Base-by-base conservation (phyloP, 2,113 vertebrate species). In the Caretta caretta region DNA sequence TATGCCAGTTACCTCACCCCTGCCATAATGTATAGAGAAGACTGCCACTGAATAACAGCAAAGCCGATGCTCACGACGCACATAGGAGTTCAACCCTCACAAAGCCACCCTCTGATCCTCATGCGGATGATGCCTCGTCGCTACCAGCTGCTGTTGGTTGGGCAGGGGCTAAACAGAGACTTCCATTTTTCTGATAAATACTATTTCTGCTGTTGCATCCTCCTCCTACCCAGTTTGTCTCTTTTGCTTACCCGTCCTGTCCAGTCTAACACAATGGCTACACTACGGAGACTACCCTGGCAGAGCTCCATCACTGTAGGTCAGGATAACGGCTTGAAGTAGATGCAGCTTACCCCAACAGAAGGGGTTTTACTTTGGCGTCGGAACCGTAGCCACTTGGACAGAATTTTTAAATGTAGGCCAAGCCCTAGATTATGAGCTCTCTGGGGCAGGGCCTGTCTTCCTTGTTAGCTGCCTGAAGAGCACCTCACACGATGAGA, bases 71-170 rank as follows among this genome's bases (percentile, higher is more conserved):
- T 22, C 20, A 54, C 20, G 20, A 54, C 35, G 16, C 46, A 69
- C 25, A 2, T 5, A 62, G 1, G 51, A 80, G 35, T 59, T 49
- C 42, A 35, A 4, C 89, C 46, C 80, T 50, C 75, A 59, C 31
- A 75, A 88, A 86, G 65, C 11, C 46, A 59, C 8, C 35, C 85
- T 27, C 80, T 89, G 57, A 48, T 79, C 65, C 83, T 93, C 75
- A 89, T 79, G 87, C 75, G 69, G 24, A 10, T 4, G 10, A 85
- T 0, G 0, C 5, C 79, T 75, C 57, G 29, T 24, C 8, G 8
- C 49, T 62, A 42, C 25, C 0, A 0, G 19, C 24, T 6, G 22
- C 75, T 46, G 22, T 48, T 78, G 48, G 42, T 27, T 22, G 27
- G 46, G 75, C 42, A 46, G 75, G 8, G 42, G 75, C 13, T 27